phyloP scores from a whole-genome alignment of 2,888 invertebrate genomes.

The Zaprionus lineosus region DNA sequence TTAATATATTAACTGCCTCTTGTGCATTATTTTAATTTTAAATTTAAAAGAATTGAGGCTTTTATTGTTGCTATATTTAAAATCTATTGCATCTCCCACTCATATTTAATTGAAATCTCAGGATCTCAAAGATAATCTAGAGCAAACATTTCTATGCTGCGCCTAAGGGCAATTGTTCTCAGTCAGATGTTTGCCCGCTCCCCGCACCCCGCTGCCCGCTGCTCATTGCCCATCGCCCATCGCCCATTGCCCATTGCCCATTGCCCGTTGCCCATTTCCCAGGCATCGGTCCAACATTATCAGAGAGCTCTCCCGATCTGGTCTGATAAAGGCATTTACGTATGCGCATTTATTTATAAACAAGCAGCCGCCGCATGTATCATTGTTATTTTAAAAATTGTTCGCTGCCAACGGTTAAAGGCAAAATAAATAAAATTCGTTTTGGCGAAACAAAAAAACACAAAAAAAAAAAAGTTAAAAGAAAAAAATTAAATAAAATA shows the following conservation, averaged over 20 bases:
- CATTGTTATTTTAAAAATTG: constrained; percentile 77
- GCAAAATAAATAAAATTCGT: constrained; percentile 62
- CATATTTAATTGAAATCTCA: too few species aligned
- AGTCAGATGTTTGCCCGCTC: background rate
- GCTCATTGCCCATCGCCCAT: too few species aligned
- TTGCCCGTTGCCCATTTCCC: too few species aligned
- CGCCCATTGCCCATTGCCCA: too few species aligned
- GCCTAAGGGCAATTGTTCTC: background rate
- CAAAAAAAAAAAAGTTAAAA: constrained; percentile 10
- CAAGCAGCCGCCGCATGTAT: constrained; percentile 73
- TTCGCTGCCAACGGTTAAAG: constrained; percentile 58
- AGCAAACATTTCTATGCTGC: too few species aligned
- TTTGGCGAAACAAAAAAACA: constrained; percentile 36
- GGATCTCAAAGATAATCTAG: too few species aligned
- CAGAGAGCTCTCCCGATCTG: constrained; percentile 41
- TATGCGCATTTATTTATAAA: constrained; percentile 75
- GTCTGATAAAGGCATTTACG: constrained; percentile 73
- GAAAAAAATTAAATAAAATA: constrained; percentile 16
- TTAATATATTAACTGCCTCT: too few species aligned
- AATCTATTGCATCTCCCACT: too few species aligned
- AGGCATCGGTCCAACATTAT: constrained; percentile 53
- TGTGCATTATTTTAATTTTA: too few species aligned
- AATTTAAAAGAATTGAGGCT: too few species aligned
- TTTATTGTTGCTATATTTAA: too few species aligned
- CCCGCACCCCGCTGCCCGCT: too few species aligned